Evolutionary conservation across 1,140 invertebrate species (phyloP).

Genomic region (Hypothenemus hampei): DNA sequence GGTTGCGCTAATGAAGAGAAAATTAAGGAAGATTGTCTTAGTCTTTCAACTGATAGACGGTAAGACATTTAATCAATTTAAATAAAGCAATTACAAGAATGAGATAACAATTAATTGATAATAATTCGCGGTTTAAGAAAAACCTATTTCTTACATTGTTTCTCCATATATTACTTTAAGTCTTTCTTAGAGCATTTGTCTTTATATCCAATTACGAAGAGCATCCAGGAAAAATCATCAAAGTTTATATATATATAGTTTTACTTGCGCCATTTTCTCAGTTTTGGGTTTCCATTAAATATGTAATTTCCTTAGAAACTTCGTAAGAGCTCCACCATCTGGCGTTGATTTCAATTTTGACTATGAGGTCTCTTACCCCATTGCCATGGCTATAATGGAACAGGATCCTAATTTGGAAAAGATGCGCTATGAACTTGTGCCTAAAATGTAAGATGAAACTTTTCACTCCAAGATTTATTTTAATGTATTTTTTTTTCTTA

Average conservation of each 20-base stretch:
- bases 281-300: too few relatives aligned
- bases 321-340: conserved; percentile 90
- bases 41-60: conserved; percentile 83
- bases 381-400: conserved; percentile 89
- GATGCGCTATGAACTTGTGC: conserved; percentile 98
- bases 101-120: too few relatives aligned
- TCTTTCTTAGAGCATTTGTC: too few relatives aligned
- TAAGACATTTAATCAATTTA: too few relatives aligned
- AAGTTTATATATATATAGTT: too few relatives aligned
- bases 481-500: not conserved
- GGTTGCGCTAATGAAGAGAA: conserved; percentile 82
- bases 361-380: conserved; percentile 83
- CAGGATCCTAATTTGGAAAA: conserved; percentile 93
- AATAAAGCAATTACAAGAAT: too few relatives aligned
- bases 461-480: not conserved
- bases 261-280: too few relatives aligned
- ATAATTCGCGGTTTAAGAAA: too few relatives aligned
- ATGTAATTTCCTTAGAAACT: conserved; percentile 61
- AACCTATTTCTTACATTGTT: too few relatives aligned
- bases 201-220: too few relatives aligned
- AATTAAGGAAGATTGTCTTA: conserved; percentile 91
- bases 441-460: conserved; percentile 77
- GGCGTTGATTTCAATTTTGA: conserved; percentile 96
- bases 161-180: too few relatives aligned
- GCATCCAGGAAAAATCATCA: too few relatives aligned